These are phyloP conservation scores for Caenorhabditis zanzibari DNA, from an alignment of 2,888 invertebrate species.

Conservation along the genomic window DNA sequence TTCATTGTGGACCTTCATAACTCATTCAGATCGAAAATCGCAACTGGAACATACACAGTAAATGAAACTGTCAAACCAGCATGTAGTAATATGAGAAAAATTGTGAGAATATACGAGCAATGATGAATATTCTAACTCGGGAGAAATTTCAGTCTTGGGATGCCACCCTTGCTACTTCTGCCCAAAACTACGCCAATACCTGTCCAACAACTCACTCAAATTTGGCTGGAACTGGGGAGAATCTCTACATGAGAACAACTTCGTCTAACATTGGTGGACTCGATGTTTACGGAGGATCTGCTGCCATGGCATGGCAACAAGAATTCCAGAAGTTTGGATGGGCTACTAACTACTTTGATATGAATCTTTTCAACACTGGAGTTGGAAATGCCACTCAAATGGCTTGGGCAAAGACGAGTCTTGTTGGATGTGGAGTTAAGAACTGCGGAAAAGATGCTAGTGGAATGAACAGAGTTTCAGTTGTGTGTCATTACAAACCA, in stretches of 20 bases:
- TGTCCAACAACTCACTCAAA: constrained; percentile 53
- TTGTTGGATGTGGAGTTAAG: constrained; percentile 66
- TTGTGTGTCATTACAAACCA: constrained; percentile 66
- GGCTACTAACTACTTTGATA: constrained; percentile 46
- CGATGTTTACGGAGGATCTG: constrained; percentile 42
- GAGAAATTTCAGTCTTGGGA: constrained; percentile 48
- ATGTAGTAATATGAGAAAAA: constrained; percentile 43
- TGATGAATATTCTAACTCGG: background rate
- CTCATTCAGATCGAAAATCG: constrained; percentile 39
- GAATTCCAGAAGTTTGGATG: constrained; percentile 68
- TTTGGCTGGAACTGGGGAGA: constrained; percentile 51
- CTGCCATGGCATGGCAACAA: constrained; percentile 55
- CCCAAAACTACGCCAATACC: constrained; percentile 50
- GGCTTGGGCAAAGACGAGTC: constrained; percentile 59
- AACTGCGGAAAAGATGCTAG: constrained; percentile 51
- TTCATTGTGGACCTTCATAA: constrained; percentile 52
- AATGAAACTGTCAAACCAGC: constrained; percentile 40
- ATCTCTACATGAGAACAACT: constrained; percentile 48
- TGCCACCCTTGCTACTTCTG: constrained; percentile 30
- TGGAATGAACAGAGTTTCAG: constrained; percentile 44
- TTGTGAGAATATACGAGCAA: constrained; percentile 8
- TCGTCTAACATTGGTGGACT: constrained; percentile 27
- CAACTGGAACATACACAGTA: constrained; percentile 40
- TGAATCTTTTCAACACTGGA: constrained; percentile 55
- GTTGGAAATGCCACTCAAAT: constrained; percentile 69